A percentile compares a stretch with the other conserved stretches of the same genome.
Evolutionary conservation across 2,113 vertebrate genomes (phyloP).

Genomic region (Ochotona princeps): DNA sequence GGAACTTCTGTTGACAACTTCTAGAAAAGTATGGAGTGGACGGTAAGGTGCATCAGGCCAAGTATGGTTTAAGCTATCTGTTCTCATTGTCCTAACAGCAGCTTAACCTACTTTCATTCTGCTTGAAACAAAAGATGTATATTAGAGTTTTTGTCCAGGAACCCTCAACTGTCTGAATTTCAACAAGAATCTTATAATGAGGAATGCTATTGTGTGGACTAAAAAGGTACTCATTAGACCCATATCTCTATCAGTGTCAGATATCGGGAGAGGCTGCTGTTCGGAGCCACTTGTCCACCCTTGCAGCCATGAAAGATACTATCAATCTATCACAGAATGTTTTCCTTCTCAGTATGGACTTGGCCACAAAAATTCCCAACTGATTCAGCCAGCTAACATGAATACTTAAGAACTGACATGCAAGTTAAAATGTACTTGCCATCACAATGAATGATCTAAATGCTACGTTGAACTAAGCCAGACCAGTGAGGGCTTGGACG

Average conservation of each 20-base stretch:
- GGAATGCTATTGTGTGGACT: background rate
- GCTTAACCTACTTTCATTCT: background rate
- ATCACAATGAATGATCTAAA: background rate
- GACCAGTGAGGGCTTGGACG: background rate
- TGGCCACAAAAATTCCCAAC: background rate
- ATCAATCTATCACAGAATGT: background rate
- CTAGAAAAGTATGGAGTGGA: background rate
- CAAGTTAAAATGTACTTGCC: slow-evolving; percentile 4
- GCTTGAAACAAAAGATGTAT: background rate
- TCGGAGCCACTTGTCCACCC: background rate
- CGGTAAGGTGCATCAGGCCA: background rate
- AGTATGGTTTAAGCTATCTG: slow-evolving; percentile 20
- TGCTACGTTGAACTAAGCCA: slow-evolving; percentile 25
- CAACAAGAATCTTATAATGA: background rate
- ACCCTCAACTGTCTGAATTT: slow-evolving; percentile 18
- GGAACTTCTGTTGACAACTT: background rate
- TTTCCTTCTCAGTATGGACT: slow-evolving; percentile 3
- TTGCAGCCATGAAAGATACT: background rate
- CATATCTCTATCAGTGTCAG: background rate
- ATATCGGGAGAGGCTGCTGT: background rate
- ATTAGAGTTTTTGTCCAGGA: slow-evolving; percentile 29
- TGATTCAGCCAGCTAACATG: background rate
- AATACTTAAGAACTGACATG: background rate
- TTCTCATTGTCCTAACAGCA: slow-evolving; percentile 18
- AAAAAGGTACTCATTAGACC: background rate